phyloP scores from a whole-genome alignment of 2,797 vertebrate species.

The Pelodytes ibericus region DNA sequence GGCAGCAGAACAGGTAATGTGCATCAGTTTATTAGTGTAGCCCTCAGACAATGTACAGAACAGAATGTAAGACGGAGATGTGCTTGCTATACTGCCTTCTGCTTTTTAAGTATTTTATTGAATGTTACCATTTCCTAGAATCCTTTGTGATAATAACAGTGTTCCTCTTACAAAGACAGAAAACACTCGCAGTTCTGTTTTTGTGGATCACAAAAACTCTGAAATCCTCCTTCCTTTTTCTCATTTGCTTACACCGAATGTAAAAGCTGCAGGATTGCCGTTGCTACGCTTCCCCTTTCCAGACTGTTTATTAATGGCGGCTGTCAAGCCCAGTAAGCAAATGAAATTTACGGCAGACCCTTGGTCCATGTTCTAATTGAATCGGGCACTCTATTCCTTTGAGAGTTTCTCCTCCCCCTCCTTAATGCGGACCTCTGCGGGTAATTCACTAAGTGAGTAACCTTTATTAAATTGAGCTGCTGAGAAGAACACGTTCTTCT shows the following conservation, averaged over 20 bases:
- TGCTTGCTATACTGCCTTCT: too few relatives aligned
- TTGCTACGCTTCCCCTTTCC: background rate
- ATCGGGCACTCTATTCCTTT: constrained; percentile 74
- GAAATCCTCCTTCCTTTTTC: too few relatives aligned
- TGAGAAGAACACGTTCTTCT: constrained; percentile 67
- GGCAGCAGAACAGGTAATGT: constrained; percentile 86
- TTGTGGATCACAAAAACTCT: too few relatives aligned
- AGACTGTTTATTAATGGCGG: constrained; percentile 17
- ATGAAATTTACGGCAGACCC: constrained; percentile 73
- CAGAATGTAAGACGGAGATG: too few relatives aligned
- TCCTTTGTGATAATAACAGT: too few relatives aligned
- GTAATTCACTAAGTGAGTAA: constrained; percentile 80
- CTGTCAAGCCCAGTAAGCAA: constrained; percentile 63
- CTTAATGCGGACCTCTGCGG: constrained; percentile 65
- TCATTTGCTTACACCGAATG: background rate
- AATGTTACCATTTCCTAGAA: too few relatives aligned
- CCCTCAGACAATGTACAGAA: too few relatives aligned
- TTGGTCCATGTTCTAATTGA: constrained; percentile 81
- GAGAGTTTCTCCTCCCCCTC: constrained; percentile 67
- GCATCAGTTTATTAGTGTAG: background rate
- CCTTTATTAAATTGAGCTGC: constrained; percentile 81
- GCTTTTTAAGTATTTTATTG: too few relatives aligned
- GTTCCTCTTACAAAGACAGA: too few relatives aligned
- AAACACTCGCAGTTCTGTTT: too few relatives aligned
- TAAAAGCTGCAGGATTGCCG: background rate